Base-by-base conservation (phyloP, 64 coral and sea anemone species). In the Astreopora myriophthalma region DNA sequence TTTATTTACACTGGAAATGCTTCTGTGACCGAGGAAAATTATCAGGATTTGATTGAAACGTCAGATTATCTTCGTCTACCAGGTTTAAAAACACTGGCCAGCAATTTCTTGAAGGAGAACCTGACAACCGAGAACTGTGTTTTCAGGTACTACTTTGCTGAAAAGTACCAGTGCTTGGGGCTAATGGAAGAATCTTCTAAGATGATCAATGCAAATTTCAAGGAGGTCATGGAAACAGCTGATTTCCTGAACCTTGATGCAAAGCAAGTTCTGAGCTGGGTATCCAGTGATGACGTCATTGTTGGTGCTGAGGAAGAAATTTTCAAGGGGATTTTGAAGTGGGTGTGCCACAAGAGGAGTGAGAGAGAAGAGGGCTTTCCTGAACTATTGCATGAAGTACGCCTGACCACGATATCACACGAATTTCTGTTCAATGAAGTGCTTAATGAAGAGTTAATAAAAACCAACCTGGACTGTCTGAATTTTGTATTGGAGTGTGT, bases 281-380 rank as follows among this genome's bases (percentile, higher is more conserved):
- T 76, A 11, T 48, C 74, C 25, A 48, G 74, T 14, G 74, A 76
- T 49, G 74, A 76, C 24, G 19, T 76, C 23, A 27, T 19, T 27
- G 74, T 76, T 13, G 16, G 19, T 51, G 74, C 74, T 76, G 74
- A 76, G 40, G 42, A 76, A 76, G 74, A 76, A 12, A 35, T 76
- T 29, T 76, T 76, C 25, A 30, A 26, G 7, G 74, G 74, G 49
- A 76, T 76, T 76, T 38, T 76, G 8, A 76, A 49, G 74, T 76
- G 74, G 74, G 42, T 51, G n/a, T 48, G 22, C 30, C 40, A 76
- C 9, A 49, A 76, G 38, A 76, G 7, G 25, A 48, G 24, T 39
- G 74, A 76, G 49, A 76, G 74, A 49, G 74, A 76, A 49, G 22
- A 0, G 9, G 2, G 16, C 5, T 76, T 76, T 76, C 42, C 25